Evolutionary conservation across 2,888 invertebrate genomes (phyloP).

Genomic region (Oligia fasciuncula): DNA sequence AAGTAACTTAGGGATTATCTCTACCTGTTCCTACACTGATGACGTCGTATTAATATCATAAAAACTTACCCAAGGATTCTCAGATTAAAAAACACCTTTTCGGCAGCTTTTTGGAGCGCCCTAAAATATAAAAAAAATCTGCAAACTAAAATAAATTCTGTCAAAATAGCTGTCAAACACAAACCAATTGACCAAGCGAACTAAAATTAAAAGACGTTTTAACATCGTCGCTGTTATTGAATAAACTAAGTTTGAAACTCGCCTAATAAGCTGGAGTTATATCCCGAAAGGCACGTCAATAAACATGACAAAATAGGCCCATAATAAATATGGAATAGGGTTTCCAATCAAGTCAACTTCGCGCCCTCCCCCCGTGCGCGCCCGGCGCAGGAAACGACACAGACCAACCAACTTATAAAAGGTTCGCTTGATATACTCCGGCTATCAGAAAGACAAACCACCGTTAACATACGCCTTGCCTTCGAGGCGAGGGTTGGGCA

Average conservation of each 20-base stretch:
- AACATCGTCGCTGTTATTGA: constrained; percentile 66
- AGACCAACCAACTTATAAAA: constrained; percentile 73
- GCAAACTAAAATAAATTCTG: not conserved
- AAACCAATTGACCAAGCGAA: constrained; percentile 20
- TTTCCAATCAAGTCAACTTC: constrained; percentile 89
- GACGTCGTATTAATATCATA: not conserved
- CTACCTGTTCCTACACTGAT: too few species aligned
- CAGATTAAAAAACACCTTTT: not conserved
- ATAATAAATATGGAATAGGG: constrained; percentile 90
- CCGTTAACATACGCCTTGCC: not conserved
- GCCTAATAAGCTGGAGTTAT: constrained; percentile 74
- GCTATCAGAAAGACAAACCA: not conserved
- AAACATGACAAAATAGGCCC: constrained; percentile 88
- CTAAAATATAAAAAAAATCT: not conserved
- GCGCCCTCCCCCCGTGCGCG: constrained; percentile 76
- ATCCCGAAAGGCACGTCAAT: constrained; percentile 82
- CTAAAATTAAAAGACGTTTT: constrained; percentile 45
- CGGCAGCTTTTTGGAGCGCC: not conserved
- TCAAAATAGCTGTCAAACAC: not conserved
- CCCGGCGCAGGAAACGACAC: constrained; percentile 73
- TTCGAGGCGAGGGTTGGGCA: not conserved
- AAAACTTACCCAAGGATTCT: not conserved
- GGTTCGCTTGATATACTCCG: constrained; percentile 1
- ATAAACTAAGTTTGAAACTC: constrained; percentile 72
- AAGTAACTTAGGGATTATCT: constrained; percentile 1